phyloP scores from a whole-genome alignment of 1,140 invertebrate genomes.

The Bombus soroeensis region DNA sequence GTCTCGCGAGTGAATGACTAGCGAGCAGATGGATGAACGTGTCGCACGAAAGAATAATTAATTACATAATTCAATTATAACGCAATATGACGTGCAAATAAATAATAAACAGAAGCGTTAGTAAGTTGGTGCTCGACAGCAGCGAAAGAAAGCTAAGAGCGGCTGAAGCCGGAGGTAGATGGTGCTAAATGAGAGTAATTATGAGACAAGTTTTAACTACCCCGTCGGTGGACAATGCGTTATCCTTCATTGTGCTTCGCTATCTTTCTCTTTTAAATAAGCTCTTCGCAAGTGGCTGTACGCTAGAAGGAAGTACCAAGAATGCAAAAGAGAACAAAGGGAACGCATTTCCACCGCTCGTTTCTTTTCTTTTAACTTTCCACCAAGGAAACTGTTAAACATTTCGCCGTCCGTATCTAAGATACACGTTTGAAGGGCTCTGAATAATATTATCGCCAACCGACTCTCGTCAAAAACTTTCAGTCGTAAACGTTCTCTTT shows the following conservation, averaged over 20 bases:
- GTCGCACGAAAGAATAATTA: background rate
- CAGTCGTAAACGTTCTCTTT: background rate
- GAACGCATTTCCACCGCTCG: conserved; percentile 31
- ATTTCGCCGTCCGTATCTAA: conserved; percentile 16
- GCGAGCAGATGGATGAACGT: background rate
- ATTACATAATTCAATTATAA: background rate
- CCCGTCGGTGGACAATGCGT: conserved; percentile 78
- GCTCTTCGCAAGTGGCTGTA: conserved; percentile 66
- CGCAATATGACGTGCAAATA: background rate
- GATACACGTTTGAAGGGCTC: conserved; percentile 33
- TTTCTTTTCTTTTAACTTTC: conserved; percentile 15
- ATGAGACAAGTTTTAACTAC: conserved; percentile 82
- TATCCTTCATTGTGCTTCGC: conserved; percentile 78
- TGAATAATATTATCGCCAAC: background rate
- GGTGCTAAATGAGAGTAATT: conserved; percentile 81
- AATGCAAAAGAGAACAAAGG: conserved; percentile 57
- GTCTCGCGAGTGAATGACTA: background rate
- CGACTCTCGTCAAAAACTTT: conserved; percentile 21
- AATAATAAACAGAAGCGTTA: conserved; percentile 8
- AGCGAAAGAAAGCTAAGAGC: conserved; percentile 24
- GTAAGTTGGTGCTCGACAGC: conserved; percentile 21
- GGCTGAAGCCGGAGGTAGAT: conserved; percentile 60
- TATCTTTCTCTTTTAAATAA: conserved; percentile 77
- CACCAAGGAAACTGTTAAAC: conserved; percentile 35
- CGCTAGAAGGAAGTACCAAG: conserved; percentile 49